phyloP scores from a whole-genome alignment of 2,888 invertebrate genomes.

The Hypsopygia costalis region DNA sequence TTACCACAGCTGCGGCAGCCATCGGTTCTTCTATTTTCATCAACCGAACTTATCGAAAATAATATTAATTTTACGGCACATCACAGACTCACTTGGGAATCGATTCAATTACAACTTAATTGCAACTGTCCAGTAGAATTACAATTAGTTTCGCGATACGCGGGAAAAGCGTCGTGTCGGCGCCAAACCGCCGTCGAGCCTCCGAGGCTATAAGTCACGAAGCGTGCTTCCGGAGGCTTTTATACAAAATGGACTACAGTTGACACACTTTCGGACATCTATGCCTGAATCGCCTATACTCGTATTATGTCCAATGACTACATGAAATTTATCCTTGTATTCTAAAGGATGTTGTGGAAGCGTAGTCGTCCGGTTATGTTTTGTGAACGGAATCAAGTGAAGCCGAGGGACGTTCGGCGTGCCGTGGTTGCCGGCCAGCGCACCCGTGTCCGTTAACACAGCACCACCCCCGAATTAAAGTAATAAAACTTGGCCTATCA shows the following conservation, averaged over 20 bases:
- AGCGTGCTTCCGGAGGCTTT: slow-evolving; percentile 23
- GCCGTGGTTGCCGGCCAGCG: slow-evolving; percentile 57
- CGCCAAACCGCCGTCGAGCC: slow-evolving; percentile 15
- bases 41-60: slow-evolving; percentile 1
- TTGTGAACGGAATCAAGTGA: slow-evolving; percentile 74
- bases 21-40: slow-evolving; percentile 61
- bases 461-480: slow-evolving; percentile 22
- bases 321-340: slow-evolving; percentile 13
- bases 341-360: slow-evolving; percentile 34
- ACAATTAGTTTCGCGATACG: slow-evolving; percentile 9
- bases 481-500: slow-evolving; percentile 15
- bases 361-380: slow-evolving; percentile 78
- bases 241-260: slow-evolving; percentile 16
- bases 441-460: slow-evolving; percentile 43
- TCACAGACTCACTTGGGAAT: slow-evolving; percentile 12
- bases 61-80: slow-evolving; percentile 7
- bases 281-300: neutral
- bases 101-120: neutral
- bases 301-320: neutral
- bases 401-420: slow-evolving; percentile 42
- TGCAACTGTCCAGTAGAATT: neutral
- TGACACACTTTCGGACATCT: slow-evolving; percentile 10
- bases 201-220: slow-evolving; percentile 23
- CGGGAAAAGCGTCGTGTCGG: slow-evolving; percentile 19
- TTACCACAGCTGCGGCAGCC: slow-evolving; percentile 56